Evolutionary conservation across 2,888 invertebrate genomes (phyloP), one percentile per base, ranked within the genome.

Genomic region (Pristionchus mayeri): DNA sequence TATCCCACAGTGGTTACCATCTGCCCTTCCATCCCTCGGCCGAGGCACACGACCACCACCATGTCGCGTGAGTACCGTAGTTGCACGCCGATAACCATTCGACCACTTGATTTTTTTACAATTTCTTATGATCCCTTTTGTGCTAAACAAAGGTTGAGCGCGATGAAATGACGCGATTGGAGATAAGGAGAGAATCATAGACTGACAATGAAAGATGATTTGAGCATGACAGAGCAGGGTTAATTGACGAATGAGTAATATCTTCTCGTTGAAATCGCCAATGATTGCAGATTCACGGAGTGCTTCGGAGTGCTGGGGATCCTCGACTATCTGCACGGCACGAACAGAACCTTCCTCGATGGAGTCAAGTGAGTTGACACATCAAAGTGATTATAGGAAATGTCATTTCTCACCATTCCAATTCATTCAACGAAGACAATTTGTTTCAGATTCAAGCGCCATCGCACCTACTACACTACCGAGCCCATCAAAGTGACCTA

Each of bases 31-130:
- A 96, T 92, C 96, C 96, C 9, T 96, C 96, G 67, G 96, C 96
- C 11, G 96, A 96, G 93, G 96, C 96, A 0, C 96, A 96, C 92
- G 96, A 96, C 93, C 96, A 95, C 93, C 96, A 96, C 93, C 96
- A 96, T 93, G 94, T 96, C 88, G 96, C 96, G 94, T 94, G 89
- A 92, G 93, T 80, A 57, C 80, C 37, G 76, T 57, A 57, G 34
- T 27, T 11, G 24, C 57, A 80, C 37, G 2, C 4, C 11, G 4
- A 57, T 40, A 16, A 44, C 6, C 44, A 48, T 48, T 82, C 79
- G 78, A 30, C 9, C 50, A 78, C 48, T 37, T 16, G 30, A 30
- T 85, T 71, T 48, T 44, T 75, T 52, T 3, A 9, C 13, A 44
- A 40, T 78, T 52, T 52, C 67, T 44, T 37, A 30, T 67, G 30